Evolutionary conservation across 2,888 invertebrate genomes (phyloP).

Genomic region (Oxyteleia sp.): DNA sequence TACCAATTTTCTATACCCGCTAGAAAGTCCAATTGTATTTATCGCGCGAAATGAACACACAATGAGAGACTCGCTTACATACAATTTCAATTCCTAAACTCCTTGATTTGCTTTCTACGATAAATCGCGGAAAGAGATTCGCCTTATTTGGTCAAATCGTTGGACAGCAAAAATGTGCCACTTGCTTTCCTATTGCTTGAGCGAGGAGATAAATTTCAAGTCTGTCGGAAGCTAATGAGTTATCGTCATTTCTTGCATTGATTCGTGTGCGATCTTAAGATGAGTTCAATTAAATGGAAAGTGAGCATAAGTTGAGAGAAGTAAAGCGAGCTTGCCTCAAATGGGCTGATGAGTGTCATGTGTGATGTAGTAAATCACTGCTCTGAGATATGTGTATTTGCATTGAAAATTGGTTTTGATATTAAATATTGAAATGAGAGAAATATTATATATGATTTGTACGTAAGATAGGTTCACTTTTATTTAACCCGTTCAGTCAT

Average conservation of each 20-base stretch:
- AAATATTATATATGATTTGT: no score
- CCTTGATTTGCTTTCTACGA: constrained; percentile 72
- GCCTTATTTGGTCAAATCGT: constrained; percentile 63
- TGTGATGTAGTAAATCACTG: no score
- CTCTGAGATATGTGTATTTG: no score
- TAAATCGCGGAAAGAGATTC: constrained; percentile 52
- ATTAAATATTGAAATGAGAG: no score
- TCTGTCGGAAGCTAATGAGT: constrained; percentile 52
- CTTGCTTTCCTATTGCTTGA: constrained; percentile 34
- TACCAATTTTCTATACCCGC: constrained; percentile 66
- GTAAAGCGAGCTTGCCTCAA: background rate
- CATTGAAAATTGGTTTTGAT: no score
- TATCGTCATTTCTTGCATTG: constrained; percentile 52
- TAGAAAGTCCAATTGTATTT: constrained; percentile 75
- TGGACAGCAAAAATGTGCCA: constrained; percentile 35
- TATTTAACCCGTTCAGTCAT: no score
- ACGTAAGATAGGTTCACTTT: no score
- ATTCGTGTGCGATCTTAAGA: constrained; percentile 31
- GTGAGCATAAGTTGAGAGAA: constrained; percentile 22
- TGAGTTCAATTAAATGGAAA: constrained; percentile 57
- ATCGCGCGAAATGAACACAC: constrained; percentile 71
- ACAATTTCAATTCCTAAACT: constrained; percentile 32
- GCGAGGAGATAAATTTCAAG: constrained; percentile 44
- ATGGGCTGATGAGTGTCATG: no score
- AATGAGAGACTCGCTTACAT: constrained; percentile 41